These are phyloP conservation scores for Andrena chrysosceles DNA, from an alignment of 2,888 invertebrate species.

Conservation along the genomic window DNA sequence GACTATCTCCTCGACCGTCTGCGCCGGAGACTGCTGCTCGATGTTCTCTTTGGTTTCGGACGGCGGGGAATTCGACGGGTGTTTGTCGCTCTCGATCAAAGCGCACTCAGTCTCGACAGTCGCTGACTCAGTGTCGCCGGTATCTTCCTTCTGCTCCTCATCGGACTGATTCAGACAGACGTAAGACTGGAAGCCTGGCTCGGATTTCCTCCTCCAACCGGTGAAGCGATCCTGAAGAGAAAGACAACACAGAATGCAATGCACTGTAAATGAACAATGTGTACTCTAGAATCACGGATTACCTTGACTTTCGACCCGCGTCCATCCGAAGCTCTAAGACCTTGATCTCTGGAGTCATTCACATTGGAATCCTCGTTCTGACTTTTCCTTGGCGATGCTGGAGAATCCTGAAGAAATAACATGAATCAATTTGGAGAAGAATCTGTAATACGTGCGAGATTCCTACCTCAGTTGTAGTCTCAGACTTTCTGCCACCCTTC, in stretches of 20 bases:
- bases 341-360: conserved; percentile 76
- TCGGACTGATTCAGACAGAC: conserved; percentile 80
- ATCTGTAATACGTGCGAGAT: not conserved
- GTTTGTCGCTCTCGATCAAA: conserved; percentile 85
- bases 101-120: conserved; percentile 59
- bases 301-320: conserved; percentile 82
- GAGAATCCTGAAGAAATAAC: conserved; percentile 75
- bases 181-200: conserved; percentile 87
- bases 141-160: conserved; percentile 77
- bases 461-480: conserved; percentile 78
- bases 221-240: conserved; percentile 85
- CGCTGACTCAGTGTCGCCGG: conserved; percentile 44
- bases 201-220: conserved; percentile 90
- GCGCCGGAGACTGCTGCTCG: conserved; percentile 77
- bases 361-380: conserved; percentile 73
- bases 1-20: conserved; percentile 91
- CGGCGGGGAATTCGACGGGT: conserved; percentile 13
- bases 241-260: not conserved
- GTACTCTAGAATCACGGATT: not conserved
- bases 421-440: no score
- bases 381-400: conserved; percentile 77
- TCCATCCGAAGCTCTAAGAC: conserved; percentile 78
- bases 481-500: conserved; percentile 86
- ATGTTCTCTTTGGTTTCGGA: conserved; percentile 76
- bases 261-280: not conserved